These are phyloP conservation scores for Drosophila pseudotalamancana DNA, from an alignment of 2,888 invertebrate genomes.

Conservation along the genomic window DNA sequence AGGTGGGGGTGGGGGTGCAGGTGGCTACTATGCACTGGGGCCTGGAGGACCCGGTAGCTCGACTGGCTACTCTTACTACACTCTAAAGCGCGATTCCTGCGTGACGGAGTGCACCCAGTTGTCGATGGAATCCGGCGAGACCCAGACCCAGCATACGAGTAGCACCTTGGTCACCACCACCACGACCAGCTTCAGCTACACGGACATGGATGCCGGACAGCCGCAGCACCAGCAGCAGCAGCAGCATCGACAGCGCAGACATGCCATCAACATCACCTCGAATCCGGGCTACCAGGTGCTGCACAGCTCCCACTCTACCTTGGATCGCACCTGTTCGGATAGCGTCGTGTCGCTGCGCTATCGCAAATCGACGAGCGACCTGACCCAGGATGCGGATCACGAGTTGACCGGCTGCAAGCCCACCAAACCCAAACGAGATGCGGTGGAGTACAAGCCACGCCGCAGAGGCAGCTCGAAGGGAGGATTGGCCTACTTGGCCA, in stretches of 20 bases:
- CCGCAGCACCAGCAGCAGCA: constrained; percentile 16
- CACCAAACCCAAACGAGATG: constrained; percentile 54
- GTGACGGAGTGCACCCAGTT: constrained; percentile 83
- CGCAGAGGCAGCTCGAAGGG: constrained; percentile 87
- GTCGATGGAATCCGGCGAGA: constrained; percentile 82
- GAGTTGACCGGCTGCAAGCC: constrained; percentile 66
- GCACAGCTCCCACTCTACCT: constrained; percentile 84
- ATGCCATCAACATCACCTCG: constrained; percentile 84
- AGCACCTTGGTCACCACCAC: constrained; percentile 81
- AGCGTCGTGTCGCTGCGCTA: constrained; percentile 85
- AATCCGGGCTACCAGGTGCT: constrained; percentile 84
- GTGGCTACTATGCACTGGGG: not conserved
- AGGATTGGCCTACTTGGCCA: constrained; percentile 92
- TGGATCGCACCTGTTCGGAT: constrained; percentile 84
- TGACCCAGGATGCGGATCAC: constrained; percentile 85
- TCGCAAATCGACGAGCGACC: constrained; percentile 91
- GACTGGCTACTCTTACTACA: constrained; percentile 43
- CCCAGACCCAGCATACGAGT: constrained; percentile 68
- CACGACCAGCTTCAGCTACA: constrained; percentile 81
- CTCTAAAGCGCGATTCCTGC: constrained; percentile 82
- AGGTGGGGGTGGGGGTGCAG: constrained; percentile 21
- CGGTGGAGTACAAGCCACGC: constrained; percentile 85
- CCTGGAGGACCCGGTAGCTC: too few species aligned
- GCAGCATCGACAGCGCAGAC: constrained; percentile 73
- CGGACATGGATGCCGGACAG: constrained; percentile 59